phyloP scores from a whole-genome alignment of 2,113 vertebrate species.

The Barnardius zonarius region DNA sequence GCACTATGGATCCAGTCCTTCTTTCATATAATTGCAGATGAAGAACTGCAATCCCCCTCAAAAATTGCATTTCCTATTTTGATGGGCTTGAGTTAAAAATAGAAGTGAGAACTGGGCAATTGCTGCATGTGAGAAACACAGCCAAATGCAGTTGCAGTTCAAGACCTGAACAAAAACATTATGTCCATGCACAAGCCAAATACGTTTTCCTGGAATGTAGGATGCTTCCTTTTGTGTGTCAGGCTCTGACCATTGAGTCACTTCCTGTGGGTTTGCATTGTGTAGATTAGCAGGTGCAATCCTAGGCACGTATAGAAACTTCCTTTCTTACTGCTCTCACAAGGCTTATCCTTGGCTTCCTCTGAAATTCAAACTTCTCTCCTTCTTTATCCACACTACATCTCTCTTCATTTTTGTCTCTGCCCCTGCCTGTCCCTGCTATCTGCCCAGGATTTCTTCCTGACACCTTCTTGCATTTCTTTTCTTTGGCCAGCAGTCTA shows the following conservation, averaged over 20 bases:
- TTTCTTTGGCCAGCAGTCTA: neutral
- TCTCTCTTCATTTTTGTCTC: neutral
- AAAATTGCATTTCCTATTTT: neutral
- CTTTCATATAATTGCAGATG: neutral
- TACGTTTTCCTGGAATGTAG: slow-evolving; percentile 53
- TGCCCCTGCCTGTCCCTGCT: neutral
- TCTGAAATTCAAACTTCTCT: neutral
- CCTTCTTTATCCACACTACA: neutral
- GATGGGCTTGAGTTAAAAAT: slow-evolving; percentile 4
- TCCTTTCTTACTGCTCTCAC: slow-evolving; percentile 43
- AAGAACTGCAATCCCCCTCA: neutral
- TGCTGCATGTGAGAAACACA: neutral
- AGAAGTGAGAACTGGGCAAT: neutral
- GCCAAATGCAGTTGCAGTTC: neutral
- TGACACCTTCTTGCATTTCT: neutral
- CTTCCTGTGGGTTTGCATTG: slow-evolving; percentile 67
- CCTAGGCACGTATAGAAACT: slow-evolving; percentile 47
- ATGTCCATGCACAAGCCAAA: slow-evolving; percentile 22
- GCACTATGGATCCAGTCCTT: neutral
- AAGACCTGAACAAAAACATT: slow-evolving; percentile 19
- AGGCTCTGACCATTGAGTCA: slow-evolving; percentile 67
- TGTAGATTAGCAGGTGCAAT: slow-evolving; percentile 71
- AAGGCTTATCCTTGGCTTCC: neutral
- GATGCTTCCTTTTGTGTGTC: slow-evolving; percentile 68
- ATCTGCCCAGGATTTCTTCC: neutral